Conservation (phyloP, 2,113 vertebrate species). For the Xyrauchen texanus region DNA sequence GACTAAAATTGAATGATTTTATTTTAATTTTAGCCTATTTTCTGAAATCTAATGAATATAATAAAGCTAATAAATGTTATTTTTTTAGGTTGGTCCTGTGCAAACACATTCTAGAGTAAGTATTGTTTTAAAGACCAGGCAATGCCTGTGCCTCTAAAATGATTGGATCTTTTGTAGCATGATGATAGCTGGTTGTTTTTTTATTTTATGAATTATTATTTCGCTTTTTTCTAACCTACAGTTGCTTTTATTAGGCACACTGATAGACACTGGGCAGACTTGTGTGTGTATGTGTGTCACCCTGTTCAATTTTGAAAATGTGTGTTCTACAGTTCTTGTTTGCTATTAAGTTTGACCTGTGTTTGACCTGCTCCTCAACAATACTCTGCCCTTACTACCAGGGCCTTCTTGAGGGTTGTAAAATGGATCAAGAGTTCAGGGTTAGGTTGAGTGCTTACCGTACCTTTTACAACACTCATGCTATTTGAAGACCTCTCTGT, state of each 20-base stretch:
- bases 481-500: constrained; percentile 17
- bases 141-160: no score
- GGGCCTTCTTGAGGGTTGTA: constrained; percentile 24
- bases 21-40: no score
- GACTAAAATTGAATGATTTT: no score
- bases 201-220: not conserved
- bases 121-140: no score
- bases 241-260: not conserved
- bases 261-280: not conserved
- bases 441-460: constrained; percentile 36
- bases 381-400: constrained; percentile 29
- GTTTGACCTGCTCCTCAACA: constrained; percentile 30
- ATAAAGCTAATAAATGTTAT: no score
- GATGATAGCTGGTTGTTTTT: not conserved
- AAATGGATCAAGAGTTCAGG: constrained; percentile 30
- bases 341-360: constrained; percentile 33
- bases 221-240: not conserved
- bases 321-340: constrained; percentile 10
- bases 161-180: not conserved
- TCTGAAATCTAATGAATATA: no score
- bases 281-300: not conserved
- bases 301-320: constrained; percentile 13
- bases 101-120: no score
- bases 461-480: constrained; percentile 15
- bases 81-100: no score